These are phyloP conservation scores for Cossypha caffra DNA, from an alignment of 2,797 vertebrate genomes.

Conservation along the genomic window DNA sequence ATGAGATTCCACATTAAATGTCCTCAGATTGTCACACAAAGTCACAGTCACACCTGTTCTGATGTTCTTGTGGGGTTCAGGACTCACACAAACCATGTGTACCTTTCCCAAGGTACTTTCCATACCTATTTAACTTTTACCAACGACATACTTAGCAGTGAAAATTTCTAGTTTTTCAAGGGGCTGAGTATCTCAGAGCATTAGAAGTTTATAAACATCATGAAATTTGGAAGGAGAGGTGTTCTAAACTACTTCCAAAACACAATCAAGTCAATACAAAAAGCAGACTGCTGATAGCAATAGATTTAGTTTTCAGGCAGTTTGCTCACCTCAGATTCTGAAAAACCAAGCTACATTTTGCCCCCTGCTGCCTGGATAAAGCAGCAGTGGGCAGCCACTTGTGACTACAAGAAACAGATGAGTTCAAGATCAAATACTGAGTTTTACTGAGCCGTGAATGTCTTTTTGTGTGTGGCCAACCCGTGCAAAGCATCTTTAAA, in stretches of 20 bases:
- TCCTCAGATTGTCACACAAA: not conserved
- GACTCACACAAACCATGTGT: not conserved
- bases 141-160: not conserved
- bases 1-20: not conserved
- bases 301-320: not conserved
- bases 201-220: not conserved
- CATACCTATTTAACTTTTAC: not conserved
- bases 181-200: not conserved
- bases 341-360: not conserved
- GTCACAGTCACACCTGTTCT: not conserved
- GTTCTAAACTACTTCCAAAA: not conserved
- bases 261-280: not conserved
- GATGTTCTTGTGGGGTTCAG: rapidly evolving
- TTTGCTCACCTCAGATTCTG: not conserved
- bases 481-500: not conserved
- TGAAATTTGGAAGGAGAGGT: not conserved
- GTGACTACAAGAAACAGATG: rapidly evolving
- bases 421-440: not conserved
- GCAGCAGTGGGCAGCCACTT: not conserved
- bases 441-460: rapidly evolving
- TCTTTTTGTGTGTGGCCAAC: not conserved
- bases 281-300: rapidly evolving
- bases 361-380: not conserved
- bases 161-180: not conserved
- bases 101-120: not conserved